phyloP scores from a whole-genome alignment of 2,797 vertebrate genomes.

The Glyptemys insculpta region DNA sequence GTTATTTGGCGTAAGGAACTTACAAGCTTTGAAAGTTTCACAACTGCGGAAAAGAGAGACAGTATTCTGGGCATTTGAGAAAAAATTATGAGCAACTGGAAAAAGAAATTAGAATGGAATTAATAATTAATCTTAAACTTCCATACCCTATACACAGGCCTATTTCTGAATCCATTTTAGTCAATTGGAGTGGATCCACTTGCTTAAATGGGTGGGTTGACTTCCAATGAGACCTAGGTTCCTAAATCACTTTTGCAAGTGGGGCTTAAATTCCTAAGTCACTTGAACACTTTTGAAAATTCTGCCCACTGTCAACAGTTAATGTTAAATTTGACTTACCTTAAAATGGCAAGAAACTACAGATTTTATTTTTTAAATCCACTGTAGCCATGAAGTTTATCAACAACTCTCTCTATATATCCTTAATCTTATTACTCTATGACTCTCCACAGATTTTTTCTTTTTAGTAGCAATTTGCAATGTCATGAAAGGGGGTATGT shows the following conservation, averaged over 20 bases:
- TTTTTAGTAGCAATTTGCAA: conserved; percentile 9
- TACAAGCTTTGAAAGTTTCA: background rate
- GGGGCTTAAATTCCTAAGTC: conserved; percentile 57
- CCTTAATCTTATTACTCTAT: conserved; percentile 17
- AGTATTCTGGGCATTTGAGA: background rate
- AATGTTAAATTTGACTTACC: conserved; percentile 14
- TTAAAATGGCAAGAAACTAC: conserved; percentile 9
- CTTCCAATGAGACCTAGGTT: conserved; percentile 30
- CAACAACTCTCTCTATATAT: conserved; percentile 21
- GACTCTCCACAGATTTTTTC: background rate
- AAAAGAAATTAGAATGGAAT: background rate
- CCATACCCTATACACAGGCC: background rate
- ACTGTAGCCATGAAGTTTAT: background rate
- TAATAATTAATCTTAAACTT: background rate
- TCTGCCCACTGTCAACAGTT: conserved; percentile 40
- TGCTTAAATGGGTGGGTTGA: background rate
- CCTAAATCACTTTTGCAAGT: conserved; percentile 19
- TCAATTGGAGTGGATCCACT: background rate
- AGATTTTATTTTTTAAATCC: background rate
- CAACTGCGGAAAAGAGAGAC: background rate
- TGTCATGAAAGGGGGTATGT: background rate
- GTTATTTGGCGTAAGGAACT: background rate
- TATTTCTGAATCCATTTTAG: background rate
- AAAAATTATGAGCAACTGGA: background rate
- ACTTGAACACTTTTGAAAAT: conserved; percentile 41